These are phyloP conservation scores for Pseudomugil tenellus DNA, from an alignment of 2,797 vertebrate genomes.

Conservation along the genomic window DNA sequence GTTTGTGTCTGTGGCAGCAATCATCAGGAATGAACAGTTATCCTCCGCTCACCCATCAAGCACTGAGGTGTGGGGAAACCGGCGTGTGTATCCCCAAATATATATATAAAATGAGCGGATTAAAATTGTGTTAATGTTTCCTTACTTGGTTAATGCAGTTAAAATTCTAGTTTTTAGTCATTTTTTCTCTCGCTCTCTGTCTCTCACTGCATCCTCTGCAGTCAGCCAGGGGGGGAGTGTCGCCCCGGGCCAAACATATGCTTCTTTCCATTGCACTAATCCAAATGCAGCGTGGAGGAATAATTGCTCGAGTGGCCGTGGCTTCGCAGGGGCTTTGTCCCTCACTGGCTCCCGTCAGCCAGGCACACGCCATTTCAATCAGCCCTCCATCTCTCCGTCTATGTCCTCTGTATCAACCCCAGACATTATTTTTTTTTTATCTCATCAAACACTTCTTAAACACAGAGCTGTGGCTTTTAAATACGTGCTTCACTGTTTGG, in stretches of 20 bases:
- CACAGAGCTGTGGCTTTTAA: slow-evolving; percentile 59
- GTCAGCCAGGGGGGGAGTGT: slow-evolving; percentile 98
- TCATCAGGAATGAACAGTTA: slow-evolving; percentile 11
- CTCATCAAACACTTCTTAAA: slow-evolving; percentile 81
- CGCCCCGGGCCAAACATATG: slow-evolving; percentile 99
- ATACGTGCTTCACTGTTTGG: slow-evolving; percentile 1
- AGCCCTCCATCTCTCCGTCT: slow-evolving; percentile 69
- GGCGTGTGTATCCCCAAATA: slow-evolving; percentile 41
- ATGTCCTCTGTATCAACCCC: slow-evolving; percentile 88
- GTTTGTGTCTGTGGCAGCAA: background rate
- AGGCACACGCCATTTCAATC: slow-evolving; percentile 99
- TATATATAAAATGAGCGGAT: slow-evolving; percentile 58
- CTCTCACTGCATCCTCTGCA: slow-evolving; percentile 91
- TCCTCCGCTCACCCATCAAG: slow-evolving; percentile 37
- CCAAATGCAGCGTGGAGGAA: slow-evolving; percentile 99
- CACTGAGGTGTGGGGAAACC: slow-evolving; percentile 25
- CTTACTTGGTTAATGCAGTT: slow-evolving; percentile 84
- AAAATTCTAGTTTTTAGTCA: slow-evolving; percentile 87
- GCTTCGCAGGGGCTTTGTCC: slow-evolving; percentile 97
- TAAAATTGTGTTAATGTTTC: slow-evolving; percentile 77
- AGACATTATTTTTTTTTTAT: slow-evolving; percentile 79
- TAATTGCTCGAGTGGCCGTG: slow-evolving; percentile 99
- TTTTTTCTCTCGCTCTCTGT: slow-evolving; percentile 54
- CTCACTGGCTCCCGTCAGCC: slow-evolving; percentile 97
- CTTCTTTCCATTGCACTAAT: slow-evolving; percentile 99